Conservation (phyloP, 2,113 vertebrate genomes). For the Pelecanoides urinatrix region DNA sequence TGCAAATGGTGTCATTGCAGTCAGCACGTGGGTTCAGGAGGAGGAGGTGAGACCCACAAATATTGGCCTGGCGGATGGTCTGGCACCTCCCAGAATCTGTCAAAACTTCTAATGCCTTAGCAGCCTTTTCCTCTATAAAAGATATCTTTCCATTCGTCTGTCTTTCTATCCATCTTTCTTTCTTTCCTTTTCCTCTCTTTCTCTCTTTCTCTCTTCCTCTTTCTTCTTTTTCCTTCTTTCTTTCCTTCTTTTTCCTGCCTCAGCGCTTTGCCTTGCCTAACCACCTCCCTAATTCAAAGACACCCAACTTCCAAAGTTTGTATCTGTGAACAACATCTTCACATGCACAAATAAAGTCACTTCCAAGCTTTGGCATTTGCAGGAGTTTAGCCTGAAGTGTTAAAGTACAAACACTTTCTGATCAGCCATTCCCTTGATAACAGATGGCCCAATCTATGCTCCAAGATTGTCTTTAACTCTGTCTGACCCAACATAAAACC, state of each 20-base stretch:
- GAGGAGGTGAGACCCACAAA: neutral
- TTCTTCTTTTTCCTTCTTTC: neutral
- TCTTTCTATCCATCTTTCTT: neutral
- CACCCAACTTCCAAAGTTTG: neutral
- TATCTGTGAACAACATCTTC: conserved; percentile 25
- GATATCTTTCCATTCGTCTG: neutral
- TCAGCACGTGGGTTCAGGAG: neutral
- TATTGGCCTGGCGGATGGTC: neutral
- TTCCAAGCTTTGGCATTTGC: conserved; percentile 38
- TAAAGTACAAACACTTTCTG: conserved; percentile 63
- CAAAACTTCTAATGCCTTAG: neutral
- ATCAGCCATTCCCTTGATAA: conserved; percentile 51
- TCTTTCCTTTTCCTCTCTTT: neutral
- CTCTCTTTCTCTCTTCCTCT: neutral
- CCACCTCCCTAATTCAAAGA: neutral
- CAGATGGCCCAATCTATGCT: conserved; percentile 62
- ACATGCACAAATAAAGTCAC: conserved; percentile 42
- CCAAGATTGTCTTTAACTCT: conserved; percentile 67
- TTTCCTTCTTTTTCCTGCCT: neutral
- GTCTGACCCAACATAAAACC: conserved; percentile 61
- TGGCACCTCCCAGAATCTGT: neutral
- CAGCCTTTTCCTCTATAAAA: neutral
- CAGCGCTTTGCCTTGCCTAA: neutral
- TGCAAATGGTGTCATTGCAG: neutral
- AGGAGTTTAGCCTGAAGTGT: conserved; percentile 62